Evolutionary conservation across 2,113 vertebrate genomes (phyloP), one percentile per base, ranked within the genome.

Genomic region (Mormyrus lacerda): DNA sequence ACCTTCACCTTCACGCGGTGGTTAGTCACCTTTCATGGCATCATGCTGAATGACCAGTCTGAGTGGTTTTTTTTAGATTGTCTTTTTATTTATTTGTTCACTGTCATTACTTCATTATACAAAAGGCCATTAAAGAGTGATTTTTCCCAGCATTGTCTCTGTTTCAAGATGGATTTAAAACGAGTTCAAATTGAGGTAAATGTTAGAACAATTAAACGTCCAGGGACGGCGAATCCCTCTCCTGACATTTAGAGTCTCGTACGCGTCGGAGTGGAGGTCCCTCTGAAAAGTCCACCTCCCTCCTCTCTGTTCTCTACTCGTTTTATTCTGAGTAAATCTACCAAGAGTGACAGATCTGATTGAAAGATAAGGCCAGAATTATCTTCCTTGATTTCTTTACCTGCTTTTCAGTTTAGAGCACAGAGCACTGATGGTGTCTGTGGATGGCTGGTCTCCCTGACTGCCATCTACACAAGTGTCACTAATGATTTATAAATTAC

Each of bases 401-500:
- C 19, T 55, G 15, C 24, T 87, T 35, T 55, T 87, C 50, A 8
- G 17, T 87, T 87, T 87, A 53, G 50, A 17, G 48, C 10, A 97
- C 95, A 97, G 96, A 96, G 96, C 97, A 98, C 97, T 99, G 97
- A 96, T 96, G 97, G 97, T 96, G 96, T 97, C 97, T 98, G 97
- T 97, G 96, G 96, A 96, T 97, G 96, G 96, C 97, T 97, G 96
- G 97, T 97, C 97, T 97, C 96, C 96, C 97, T 95, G 97, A 93
- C 96, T 97, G 97, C 97, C 98, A 98, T 99, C 97, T 97, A 96
- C 97, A 98, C 97, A 98, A 97, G 97, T 98, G 97, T 97, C 97
- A 97, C 97, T 98, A 99, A 99, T 99, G 97, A 97, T 95, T 98
- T 98, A 99, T 98, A 98, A 99, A 95, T 96, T 96, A 95, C 93